These are phyloP conservation scores for Ophthalmolycus amberensis DNA, from an alignment of 2,113 vertebrate species.

Conservation along the genomic window DNA sequence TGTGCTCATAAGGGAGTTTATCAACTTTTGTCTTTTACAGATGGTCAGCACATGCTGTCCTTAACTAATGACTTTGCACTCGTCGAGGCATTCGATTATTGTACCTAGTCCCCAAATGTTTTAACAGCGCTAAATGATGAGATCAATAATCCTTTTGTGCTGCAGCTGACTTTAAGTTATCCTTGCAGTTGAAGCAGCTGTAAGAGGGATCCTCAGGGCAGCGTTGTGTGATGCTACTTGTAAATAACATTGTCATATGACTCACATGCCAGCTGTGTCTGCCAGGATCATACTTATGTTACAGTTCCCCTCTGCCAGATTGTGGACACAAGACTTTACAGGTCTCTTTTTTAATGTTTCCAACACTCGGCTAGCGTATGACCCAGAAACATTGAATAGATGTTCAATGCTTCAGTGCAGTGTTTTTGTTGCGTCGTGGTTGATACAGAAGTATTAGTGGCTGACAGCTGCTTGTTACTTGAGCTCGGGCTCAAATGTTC, in stretches of 20 bases:
- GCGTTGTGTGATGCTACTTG: constrained; percentile 28
- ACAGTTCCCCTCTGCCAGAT: constrained; percentile 30
- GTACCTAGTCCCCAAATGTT: not conserved
- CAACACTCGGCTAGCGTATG: not conserved
- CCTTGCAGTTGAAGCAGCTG: constrained; percentile 34
- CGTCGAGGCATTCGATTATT: not conserved
- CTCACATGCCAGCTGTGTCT: constrained; percentile 36
- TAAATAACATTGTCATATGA: constrained; percentile 57
- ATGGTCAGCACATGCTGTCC: not conserved
- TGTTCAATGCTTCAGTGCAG: constrained; percentile 4
- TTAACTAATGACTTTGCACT: not conserved
- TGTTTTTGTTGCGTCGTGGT: constrained; percentile 8
- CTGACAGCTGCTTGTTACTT: constrained; percentile 4
- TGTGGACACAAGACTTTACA: constrained; percentile 21
- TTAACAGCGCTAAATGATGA: not conserved
- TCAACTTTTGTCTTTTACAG: constrained; percentile 4
- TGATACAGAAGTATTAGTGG: not conserved
- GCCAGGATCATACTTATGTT: constrained; percentile 41
- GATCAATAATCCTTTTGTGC: not conserved
- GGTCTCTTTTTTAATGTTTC: constrained; percentile 51
- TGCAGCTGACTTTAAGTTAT: constrained; percentile 23
- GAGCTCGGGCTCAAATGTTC: not conserved
- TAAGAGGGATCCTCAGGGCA: not conserved
- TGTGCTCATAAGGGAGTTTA: not conserved
- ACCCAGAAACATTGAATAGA: constrained; percentile 24